A percentile compares a stretch with the other conserved stretches of the same genome.
phyloP scores from a whole-genome alignment of 2,797 vertebrate genomes.

The Austrolebias charrua region DNA sequence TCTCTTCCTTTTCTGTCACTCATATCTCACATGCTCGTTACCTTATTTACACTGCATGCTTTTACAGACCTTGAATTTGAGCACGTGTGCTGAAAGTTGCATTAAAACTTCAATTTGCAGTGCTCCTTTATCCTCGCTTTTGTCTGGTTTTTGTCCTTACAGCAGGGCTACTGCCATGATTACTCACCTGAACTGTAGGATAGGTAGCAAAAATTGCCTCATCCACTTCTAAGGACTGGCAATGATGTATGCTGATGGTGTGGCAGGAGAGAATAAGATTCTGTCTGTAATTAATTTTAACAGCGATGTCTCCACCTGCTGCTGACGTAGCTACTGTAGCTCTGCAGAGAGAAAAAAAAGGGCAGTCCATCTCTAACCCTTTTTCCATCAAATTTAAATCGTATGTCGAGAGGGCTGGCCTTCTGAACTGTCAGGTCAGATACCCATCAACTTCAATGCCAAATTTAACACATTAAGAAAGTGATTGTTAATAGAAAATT shows the following conservation, averaged over 20 bases:
- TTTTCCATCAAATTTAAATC: slow-evolving; percentile 70
- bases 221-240: slow-evolving; percentile 13
- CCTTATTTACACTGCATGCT: slow-evolving; percentile 15
- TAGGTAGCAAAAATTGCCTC: slow-evolving; percentile 21
- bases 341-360: slow-evolving; percentile 30
- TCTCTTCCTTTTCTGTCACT: slow-evolving; percentile 26
- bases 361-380: slow-evolving; percentile 57
- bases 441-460: slow-evolving; percentile 58
- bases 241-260: slow-evolving; percentile 47
- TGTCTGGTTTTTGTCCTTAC: slow-evolving; percentile 1
- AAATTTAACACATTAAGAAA: slow-evolving; percentile 37
- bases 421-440: slow-evolving; percentile 46
- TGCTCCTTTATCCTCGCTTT: not conserved
- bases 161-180: slow-evolving; percentile 8
- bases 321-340: slow-evolving; percentile 59
- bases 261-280: slow-evolving; percentile 48
- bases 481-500: slow-evolving; percentile 33
- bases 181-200: slow-evolving; percentile 31
- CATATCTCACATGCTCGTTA: slow-evolving; percentile 19
- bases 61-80: slow-evolving; percentile 12
- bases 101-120: slow-evolving; percentile 14
- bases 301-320: slow-evolving; percentile 38
- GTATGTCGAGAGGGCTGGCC: slow-evolving; percentile 24
- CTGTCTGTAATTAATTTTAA: slow-evolving; percentile 62
- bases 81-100: slow-evolving; percentile 9